A percentile compares a stretch with the other conserved stretches of the same genome.
Conservation (phyloP, 2,797 vertebrate species). For the Leptatherina wallacei region DNA sequence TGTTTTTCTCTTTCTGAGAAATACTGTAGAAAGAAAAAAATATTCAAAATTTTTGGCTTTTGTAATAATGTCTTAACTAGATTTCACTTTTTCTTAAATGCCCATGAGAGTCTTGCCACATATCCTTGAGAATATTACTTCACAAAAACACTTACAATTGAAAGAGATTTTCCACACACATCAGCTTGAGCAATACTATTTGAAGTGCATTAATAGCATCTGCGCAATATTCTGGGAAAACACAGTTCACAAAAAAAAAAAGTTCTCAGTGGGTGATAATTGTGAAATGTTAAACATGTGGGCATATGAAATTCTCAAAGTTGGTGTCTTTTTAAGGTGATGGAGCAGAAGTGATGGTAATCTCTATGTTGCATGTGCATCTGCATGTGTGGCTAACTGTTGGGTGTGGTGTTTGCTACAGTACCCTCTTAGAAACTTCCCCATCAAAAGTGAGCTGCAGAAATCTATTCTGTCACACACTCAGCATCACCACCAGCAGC, state of each 20-base stretch:
- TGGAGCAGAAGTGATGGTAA: conserved; percentile 33
- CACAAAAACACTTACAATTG: conserved; percentile 53
- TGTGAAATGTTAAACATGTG: neutral
- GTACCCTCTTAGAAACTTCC: conserved; percentile 72
- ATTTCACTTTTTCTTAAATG: neutral
- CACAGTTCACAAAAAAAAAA: neutral
- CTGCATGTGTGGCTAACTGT: conserved; percentile 15
- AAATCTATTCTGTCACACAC: conserved; percentile 26
- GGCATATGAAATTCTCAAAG: neutral
- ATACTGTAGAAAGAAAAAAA: conserved; percentile 49
- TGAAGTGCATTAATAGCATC: conserved; percentile 13
- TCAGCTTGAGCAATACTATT: conserved; percentile 45
- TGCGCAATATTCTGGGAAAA: neutral
- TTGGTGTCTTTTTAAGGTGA: conserved; percentile 17
- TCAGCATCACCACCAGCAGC: conserved; percentile 61
- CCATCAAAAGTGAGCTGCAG: conserved; percentile 51
- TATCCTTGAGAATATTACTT: conserved; percentile 56
- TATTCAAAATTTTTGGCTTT: conserved; percentile 44
- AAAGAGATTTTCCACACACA: conserved; percentile 65
- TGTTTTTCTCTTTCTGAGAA: conserved; percentile 77
- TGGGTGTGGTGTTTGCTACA: conserved; percentile 62
- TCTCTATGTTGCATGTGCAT: conserved; percentile 20
- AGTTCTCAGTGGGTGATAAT: neutral
- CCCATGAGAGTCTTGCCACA: conserved; percentile 55
- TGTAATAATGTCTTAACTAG: conserved; percentile 34